Base-by-base conservation (phyloP, 2,797 vertebrate species). In the Sitta carolinensis region DNA sequence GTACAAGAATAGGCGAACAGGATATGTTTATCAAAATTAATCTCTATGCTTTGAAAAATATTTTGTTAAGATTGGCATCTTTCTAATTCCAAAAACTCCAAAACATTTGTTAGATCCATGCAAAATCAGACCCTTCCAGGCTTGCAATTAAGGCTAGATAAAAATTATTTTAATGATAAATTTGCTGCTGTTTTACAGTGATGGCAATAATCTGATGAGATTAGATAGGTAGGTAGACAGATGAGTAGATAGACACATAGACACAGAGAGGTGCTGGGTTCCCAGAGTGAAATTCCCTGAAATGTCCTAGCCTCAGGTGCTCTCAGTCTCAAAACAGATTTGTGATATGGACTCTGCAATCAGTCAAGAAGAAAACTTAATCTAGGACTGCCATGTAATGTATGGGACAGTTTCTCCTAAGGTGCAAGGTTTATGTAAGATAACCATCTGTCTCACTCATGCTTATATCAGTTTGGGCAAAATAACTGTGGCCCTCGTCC, bases 361-460 rank as follows among this genome's bases (percentile, higher is more conserved):
- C 73, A 68, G 73, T 87, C 54, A 93, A 50, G 50, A 89, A n/a
- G 68, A 95, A 91, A 92, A 94, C 54, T 83, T 58, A 47, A 83
- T 93, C 91, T 92, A 75, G 84, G 88, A 57, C 58, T 94, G 50
- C 82, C 62, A 54, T 54, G 62, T 77, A 80, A 72, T 40, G 29
- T 61, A 92, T 64, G 54, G 82, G 73, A 85, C 61, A 85, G 61
- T 75, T 93, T 80, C 61, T 96, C 61, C 54, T 72, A 64, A 87
- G 40, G 50, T 92, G 52, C 68, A 94, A 94, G 29, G 34, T 92
- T 92, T 96, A 83, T 83, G 38, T 82, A 92, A 93, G 88, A 75
- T 27, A 90, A 54, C 70, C 55, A 79, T 79, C 57, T 89, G 84
- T 93, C 86, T 94, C 70, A 9, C 30, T 93, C 70, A 50, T 81